A percentile compares a stretch with the other conserved stretches of the same genome.
Conservation (phyloP, 2,113 vertebrate species). For the Capreolus pygargus region DNA sequence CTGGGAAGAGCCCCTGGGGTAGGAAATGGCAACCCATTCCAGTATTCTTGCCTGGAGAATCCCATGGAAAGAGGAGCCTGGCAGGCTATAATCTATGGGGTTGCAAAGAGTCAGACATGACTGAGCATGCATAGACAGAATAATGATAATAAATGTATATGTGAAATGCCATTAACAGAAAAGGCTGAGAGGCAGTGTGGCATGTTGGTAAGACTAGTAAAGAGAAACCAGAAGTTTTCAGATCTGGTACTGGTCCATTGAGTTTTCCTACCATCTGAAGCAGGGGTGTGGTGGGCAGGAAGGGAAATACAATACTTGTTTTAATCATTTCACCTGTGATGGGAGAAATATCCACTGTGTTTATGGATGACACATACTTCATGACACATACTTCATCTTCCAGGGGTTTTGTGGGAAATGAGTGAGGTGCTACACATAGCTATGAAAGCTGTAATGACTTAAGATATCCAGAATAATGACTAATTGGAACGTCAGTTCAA, state of each 20-base stretch:
- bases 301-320: neutral
- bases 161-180: neutral
- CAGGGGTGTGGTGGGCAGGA: neutral
- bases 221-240: neutral
- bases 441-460: neutral
- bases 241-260: neutral
- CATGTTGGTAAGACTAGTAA: fast-evolving
- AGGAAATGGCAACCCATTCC: neutral
- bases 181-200: neutral
- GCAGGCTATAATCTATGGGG: neutral
- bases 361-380: neutral
- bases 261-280: neutral
- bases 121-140: neutral
- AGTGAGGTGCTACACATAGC: neutral
- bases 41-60: neutral
- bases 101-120: neutral
- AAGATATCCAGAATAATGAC: neutral
- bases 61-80: neutral
- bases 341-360: neutral
- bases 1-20: neutral
- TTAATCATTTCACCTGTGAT: neutral
- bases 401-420: neutral
- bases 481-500: neutral
- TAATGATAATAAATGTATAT: neutral
- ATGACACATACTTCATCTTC: neutral